Base-by-base conservation (phyloP, 2,888 invertebrate genomes). In the Parnassius glacialis region DNA sequence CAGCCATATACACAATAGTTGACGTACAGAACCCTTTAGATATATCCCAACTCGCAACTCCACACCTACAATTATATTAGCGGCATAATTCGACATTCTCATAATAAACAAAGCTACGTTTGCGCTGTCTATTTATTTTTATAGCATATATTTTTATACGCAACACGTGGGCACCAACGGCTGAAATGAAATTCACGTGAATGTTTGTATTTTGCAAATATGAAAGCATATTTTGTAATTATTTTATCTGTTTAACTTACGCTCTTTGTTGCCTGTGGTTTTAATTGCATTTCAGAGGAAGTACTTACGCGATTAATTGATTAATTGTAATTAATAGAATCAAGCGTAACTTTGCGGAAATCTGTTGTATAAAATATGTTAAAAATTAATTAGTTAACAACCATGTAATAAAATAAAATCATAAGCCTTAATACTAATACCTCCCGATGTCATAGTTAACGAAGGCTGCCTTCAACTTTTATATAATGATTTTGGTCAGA, bases 41-140 rank as follows among this genome's bases (percentile, higher is more conserved):
- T 20, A 47, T 9, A 12, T 11, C n/a, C 12, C 43, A 54, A 2
- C n/a, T 5, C 34, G 48, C 41, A 45, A 64, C 53, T 57, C 63
- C 65, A 63, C 71, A 74, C 67, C 70, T 70, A 66, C 69, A 67
- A 66, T 70, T 74, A 76, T 76, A 79, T 74, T 70, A 70, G 74
- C 64, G 74, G 73, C 73, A 79, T 84, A 80, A 80, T 83, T 76
- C 77, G 78, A 77, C 74, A 73, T 74, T 72, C 65, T 64, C 74
- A 79, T 76, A 83, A 81, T 73, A 85, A 85, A 85, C 85, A 84
- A 57, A 62, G 65, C 61, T 51, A 66, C 70, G 73, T 66, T 65
- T 70, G 70, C 74, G 74, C 71, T 67, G 53, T 61, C 52, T 75
- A 72, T 84, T 84, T 84, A 76, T 81, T 85, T 78, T 70, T 70